These are phyloP conservation scores for Chinchilla lanigera DNA, from an alignment of 2,113 vertebrate species.

Conservation along the genomic window DNA sequence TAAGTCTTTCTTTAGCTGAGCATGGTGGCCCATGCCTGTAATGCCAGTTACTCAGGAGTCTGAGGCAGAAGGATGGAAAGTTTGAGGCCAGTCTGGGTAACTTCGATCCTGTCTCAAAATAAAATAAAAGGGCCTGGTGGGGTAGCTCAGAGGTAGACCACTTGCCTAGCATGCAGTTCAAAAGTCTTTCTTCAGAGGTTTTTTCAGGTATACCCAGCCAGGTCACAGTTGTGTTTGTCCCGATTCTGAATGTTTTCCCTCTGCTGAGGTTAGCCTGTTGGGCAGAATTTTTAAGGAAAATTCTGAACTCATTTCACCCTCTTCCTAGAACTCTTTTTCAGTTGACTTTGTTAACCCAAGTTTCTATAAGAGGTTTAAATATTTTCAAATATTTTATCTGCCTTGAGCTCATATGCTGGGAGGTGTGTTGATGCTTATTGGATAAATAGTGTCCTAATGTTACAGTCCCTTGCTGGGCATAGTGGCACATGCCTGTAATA, in stretches of 20 bases:
- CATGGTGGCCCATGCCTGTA: neutral
- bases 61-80: neutral
- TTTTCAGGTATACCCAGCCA: neutral
- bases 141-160: neutral
- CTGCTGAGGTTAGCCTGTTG: neutral
- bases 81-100: neutral
- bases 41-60: neutral
- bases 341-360: neutral
- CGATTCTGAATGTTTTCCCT: neutral
- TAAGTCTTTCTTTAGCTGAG: neutral
- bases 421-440: neutral
- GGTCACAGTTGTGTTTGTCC: neutral
- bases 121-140: neutral
- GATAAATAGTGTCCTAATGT: neutral
- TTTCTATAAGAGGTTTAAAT: conserved; percentile 33
- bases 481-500: neutral
- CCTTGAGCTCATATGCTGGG: neutral
- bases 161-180: neutral
- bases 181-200: neutral
- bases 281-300: neutral
- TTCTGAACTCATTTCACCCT: neutral
- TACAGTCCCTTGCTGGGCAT: neutral
- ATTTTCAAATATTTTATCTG: conserved; percentile 47
- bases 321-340: neutral
- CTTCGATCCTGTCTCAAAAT: neutral